Base-by-base conservation (phyloP, 2,113 vertebrate genomes). In the Sturnira hondurensis region DNA sequence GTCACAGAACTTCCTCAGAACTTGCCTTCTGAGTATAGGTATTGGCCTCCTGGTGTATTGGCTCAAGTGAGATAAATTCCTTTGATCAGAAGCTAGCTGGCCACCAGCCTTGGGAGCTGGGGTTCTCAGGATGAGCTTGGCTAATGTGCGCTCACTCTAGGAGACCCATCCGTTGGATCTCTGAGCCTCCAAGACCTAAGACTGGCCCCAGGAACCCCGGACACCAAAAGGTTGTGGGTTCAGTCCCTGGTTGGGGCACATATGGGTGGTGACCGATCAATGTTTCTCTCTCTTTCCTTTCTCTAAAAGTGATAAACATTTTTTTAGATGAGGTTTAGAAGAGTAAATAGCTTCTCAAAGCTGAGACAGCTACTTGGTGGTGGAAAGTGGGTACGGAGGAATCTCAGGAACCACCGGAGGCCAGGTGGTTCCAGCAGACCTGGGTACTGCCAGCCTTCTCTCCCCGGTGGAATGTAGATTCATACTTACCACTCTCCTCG, bases 11-110 rank as follows among this genome's bases (percentile, higher is more conserved):
- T 38, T 85, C 58, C 78, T 88, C 38, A 43, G 63, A 77, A 52
- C 54, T 81, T 58, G 56, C 15, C 89, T 81, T 95, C 65, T 94
- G 76, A 54, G 74, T 95, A 45, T 45, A 63, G 86, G 76, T n/a
- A n/a, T 73, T 68, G 85, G n/a, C 43, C 90, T 87, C 65, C 43
- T 38, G 76, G 36, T 81, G 3, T 86, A 28, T 24, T 36, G 54
- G 65, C 78, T 96, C 86, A 20, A 50, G 77, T 5, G 33, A 87
- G 38, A 65, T 13, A 28, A 63, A 67, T 61, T 41, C n/a, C 74
- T 73, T 43, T 77, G 10, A 63, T 88, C 68, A 63, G 76, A 80
- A 95, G 76, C 68, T 22, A 54, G 67, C 3, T 5, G 8, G 33
- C 33, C 19, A 17, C 22, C 38, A n/a, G 70, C 33, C 41, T 91